A percentile compares a stretch with the other conserved stretches of the same genome.
Conservation (phyloP, 53 echinoderm and acorn worm species). For the Mesocentrotus franciscanus region DNA sequence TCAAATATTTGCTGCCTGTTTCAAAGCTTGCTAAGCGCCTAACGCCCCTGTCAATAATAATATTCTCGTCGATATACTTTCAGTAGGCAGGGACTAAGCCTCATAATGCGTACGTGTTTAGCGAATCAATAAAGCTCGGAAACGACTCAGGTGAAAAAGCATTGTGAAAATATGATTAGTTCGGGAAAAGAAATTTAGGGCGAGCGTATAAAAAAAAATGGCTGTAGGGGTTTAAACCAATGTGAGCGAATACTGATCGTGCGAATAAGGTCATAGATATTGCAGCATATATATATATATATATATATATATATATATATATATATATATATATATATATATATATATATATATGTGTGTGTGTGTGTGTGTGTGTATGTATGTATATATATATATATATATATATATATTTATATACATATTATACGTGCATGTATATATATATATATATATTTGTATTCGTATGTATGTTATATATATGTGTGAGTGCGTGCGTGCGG, state of each 20-base stretch:
- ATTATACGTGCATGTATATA: too few relatives aligned
- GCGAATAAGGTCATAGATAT: neutral
- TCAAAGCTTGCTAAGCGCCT: neutral
- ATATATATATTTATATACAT: too few relatives aligned
- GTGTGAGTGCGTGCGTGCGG: too few relatives aligned
- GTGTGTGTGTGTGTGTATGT: too few relatives aligned
- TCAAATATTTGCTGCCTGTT: neutral
- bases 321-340: too few relatives aligned
- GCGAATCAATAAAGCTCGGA: constrained; percentile 18
- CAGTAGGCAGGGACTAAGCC: neutral
- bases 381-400: too few relatives aligned
- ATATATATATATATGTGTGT: too few relatives aligned
- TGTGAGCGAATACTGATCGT: neutral
- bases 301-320: neutral
- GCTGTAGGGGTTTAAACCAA: neutral
- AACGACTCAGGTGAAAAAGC: constrained; percentile 37
- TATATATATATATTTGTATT: too few relatives aligned
- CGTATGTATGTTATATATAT: too few relatives aligned
- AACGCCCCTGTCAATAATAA: constrained; percentile 30
- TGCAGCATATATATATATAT: neutral
- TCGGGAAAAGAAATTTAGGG: neutral
- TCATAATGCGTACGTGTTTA: constrained; percentile 16
- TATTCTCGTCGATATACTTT: neutral
- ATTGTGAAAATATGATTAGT: constrained; percentile 54
- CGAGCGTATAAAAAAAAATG: neutral